phyloP scores from a whole-genome alignment of 2,113 vertebrate genomes.

The Nycticebus coucang region DNA sequence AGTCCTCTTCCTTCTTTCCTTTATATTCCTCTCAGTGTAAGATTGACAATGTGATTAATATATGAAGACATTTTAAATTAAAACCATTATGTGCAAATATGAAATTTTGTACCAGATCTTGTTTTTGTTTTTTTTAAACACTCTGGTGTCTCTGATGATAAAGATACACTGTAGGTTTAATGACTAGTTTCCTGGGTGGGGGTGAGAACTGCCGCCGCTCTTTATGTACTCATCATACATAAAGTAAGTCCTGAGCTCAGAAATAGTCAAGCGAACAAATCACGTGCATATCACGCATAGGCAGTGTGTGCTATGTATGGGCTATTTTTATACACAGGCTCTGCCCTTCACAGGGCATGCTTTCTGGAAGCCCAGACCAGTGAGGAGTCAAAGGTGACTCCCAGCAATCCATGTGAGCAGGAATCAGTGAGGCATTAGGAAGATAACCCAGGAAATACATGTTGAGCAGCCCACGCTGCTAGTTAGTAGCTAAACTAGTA shows the following conservation, averaged over 20 bases:
- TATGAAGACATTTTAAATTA: background rate
- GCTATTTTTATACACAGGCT: background rate
- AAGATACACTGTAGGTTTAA: background rate
- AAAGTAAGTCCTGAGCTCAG: background rate
- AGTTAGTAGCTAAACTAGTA: background rate
- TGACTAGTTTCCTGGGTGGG: background rate
- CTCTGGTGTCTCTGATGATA: background rate
- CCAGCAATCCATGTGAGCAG: background rate
- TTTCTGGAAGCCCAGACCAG: background rate
- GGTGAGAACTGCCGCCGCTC: background rate
- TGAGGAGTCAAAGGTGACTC: background rate
- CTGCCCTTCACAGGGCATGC: background rate
- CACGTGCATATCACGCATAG: accelerated
- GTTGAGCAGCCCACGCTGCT: background rate
- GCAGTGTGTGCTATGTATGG: background rate
- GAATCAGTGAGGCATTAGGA: background rate
- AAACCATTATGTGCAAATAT: background rate
- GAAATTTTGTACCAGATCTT: background rate
- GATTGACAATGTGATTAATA: background rate
- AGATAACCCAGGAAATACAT: conserved; percentile 37
- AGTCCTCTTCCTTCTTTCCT: background rate
- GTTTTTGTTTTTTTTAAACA: background rate
- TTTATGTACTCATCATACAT: background rate
- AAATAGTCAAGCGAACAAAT: conserved; percentile 6
- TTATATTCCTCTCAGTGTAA: background rate